A percentile compares a stretch with the other conserved stretches of the same genome.
phyloP scores from a whole-genome alignment of 2,113 vertebrate species.

The Enhydra lutris region DNA sequence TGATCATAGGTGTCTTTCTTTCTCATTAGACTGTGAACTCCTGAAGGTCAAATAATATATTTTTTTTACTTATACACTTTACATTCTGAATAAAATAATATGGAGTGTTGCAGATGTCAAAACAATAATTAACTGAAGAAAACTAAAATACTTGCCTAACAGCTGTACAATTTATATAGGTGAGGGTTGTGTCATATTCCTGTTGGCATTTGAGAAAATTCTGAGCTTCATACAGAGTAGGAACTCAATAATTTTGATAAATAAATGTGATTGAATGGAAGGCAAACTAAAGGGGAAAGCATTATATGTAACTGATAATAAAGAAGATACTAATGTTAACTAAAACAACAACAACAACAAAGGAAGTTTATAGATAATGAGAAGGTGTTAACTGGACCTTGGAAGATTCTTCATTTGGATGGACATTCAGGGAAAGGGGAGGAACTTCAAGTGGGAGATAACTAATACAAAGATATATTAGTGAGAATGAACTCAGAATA shows the following conservation, averaged over 20 bases:
- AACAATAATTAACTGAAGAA: background rate
- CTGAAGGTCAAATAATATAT: background rate
- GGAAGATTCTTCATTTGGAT: background rate
- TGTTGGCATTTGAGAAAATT: background rate
- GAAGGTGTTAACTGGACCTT: background rate
- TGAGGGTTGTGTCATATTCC: too few relatives aligned
- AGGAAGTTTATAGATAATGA: background rate
- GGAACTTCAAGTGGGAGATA: background rate
- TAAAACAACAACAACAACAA: background rate
- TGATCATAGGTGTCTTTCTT: background rate
- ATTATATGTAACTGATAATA: background rate
- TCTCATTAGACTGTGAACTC: background rate
- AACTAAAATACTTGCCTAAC: background rate
- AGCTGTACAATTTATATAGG: background rate
- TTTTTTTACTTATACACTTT: background rate
- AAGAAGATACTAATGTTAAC: background rate
- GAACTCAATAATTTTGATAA: background rate
- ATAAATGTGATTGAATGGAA: background rate
- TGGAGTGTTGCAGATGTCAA: background rate
- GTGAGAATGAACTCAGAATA: background rate
- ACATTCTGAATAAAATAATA: background rate
- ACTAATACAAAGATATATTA: background rate
- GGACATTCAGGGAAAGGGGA: rapidly evolving
- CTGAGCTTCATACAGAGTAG: background rate
- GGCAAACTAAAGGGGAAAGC: rapidly evolving